Evolutionary conservation across 2,797 vertebrate genomes (phyloP).

Genomic region (Gymnothorax javanicus): DNA sequence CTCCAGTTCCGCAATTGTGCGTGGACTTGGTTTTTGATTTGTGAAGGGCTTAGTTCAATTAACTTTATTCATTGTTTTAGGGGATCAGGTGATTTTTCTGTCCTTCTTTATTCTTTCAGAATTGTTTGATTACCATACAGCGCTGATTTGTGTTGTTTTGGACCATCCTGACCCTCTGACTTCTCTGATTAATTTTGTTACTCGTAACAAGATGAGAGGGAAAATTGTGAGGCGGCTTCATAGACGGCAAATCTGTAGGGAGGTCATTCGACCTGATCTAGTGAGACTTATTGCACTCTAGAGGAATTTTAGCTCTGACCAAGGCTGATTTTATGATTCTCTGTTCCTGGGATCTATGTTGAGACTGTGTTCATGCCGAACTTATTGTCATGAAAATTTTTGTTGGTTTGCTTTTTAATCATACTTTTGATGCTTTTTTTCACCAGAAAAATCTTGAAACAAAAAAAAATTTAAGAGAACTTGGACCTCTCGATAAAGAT

Average conservation of each 20-base stretch:
- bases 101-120: too few relatives aligned
- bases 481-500: not conserved
- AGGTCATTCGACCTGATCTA: not conserved
- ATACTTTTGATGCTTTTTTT: not conserved
- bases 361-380: not conserved
- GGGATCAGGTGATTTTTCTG: too few relatives aligned
- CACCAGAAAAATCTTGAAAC: not conserved
- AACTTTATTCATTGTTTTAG: too few relatives aligned
- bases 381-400: not conserved
- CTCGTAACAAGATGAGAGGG: too few relatives aligned
- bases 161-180: too few relatives aligned
- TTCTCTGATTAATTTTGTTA: too few relatives aligned
- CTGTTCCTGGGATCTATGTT: not conserved
- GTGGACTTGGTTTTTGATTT: too few relatives aligned
- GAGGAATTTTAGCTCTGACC: not conserved
- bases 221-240: conserved; percentile 45
- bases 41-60: too few relatives aligned
- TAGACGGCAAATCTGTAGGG: conserved; percentile 44
- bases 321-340: not conserved
- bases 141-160: too few relatives aligned
- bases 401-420: not conserved
- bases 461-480: not conserved
- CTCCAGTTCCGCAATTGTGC: too few relatives aligned
- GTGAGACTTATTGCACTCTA: not conserved
- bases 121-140: too few relatives aligned